Evolutionary conservation across 2,113 vertebrate species (phyloP), one percentile per base, ranked within the genome.

Genomic region (Hydrochoerus hydrochaeris): DNA sequence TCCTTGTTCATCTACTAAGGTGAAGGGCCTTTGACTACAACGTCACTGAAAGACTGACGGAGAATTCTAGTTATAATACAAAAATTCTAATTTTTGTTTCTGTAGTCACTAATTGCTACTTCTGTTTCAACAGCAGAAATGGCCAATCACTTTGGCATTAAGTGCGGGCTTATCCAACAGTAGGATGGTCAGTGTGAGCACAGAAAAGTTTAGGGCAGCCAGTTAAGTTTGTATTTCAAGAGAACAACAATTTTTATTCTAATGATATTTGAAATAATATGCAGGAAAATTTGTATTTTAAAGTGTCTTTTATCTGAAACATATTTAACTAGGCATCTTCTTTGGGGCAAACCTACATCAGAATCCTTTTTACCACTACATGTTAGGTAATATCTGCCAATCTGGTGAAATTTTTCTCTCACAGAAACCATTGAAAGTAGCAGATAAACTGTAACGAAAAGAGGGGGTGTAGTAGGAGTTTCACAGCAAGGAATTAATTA

Each of bases 171-270:
- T 4, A 73, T 2, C 6, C 7, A 85, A 16, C 46, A 71, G 7
- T 19, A 73, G 38, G 3, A n/a, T 24, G 46, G 1, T 3, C 32
- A 80, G n/a, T n/a, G 67, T 82, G 57, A 41, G 44, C 35, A 67
- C 62, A 62, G 24, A 35, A 69, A 89, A 92, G 57, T 52, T 3
- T 13, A 77, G 49, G 71, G 77, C 0, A 58, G 7, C 0, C 69
- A 81, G 13, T 92, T 90, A 84, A 57, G 84, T 46, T 38, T 78
- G 16, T 91, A 78, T 65, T 91, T 87, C 52, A 95, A 91, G 49
- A 62, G 32, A 91, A 77, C 41, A 62, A 52, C 11, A 85, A 60
- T 75, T 46, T 78, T 88, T 69, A 60, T 14, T 83, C 16, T 65
- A 63, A 81, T 5, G 26, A 35, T 73, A 84, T 67, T 63, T 44